Percentiles rank a stretch among this genome's conserved stretches.
phyloP scores from a whole-genome alignment of 2,797 vertebrate species.

The Setipinna tenuifilis region DNA sequence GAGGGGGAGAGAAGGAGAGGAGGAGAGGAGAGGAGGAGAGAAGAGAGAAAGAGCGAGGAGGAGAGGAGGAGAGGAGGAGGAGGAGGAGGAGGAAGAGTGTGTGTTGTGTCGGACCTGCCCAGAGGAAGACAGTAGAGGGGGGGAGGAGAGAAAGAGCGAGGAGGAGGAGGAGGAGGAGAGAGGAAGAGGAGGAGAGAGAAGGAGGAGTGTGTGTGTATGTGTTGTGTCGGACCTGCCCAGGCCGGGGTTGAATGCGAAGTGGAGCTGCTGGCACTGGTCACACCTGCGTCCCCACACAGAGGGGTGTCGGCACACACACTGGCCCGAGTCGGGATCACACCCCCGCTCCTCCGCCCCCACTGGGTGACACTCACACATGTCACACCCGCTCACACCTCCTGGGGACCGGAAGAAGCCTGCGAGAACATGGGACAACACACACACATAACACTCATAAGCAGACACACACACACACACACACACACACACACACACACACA shows the following conservation, averaged over 20 bases:
- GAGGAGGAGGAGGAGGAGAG: not conserved
- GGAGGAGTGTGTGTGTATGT: not conserved
- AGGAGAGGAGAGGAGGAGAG: no score
- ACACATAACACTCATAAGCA: conserved; percentile 26
- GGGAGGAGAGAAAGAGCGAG: not conserved
- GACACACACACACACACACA: conserved; percentile 34
- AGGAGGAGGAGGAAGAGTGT: not conserved
- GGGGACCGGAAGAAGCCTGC: conserved; percentile 82
- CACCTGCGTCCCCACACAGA: conserved; percentile 82
- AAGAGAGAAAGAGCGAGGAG: not conserved
- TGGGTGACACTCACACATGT: conserved; percentile 83
- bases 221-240: conserved; percentile 73
- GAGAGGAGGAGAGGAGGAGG: not conserved
- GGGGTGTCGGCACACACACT: conserved; percentile 79
- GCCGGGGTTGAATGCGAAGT: conserved; percentile 85
- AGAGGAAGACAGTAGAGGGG: not conserved
- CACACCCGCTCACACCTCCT: conserved; percentile 67
- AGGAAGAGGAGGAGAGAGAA: not conserved
- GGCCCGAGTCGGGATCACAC: conserved; percentile 80
- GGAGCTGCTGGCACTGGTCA: conserved; percentile 79
- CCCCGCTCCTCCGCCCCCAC: conserved; percentile 73
- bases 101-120: not conserved
- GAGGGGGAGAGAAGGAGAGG: no score
- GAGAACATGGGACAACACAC: conserved; percentile 14
- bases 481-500: not conserved